A percentile compares a stretch with the other conserved stretches of the same genome.
These are phyloP conservation scores for Clinocottus analis DNA, from an alignment of 2,113 vertebrate species.

Conservation along the genomic window DNA sequence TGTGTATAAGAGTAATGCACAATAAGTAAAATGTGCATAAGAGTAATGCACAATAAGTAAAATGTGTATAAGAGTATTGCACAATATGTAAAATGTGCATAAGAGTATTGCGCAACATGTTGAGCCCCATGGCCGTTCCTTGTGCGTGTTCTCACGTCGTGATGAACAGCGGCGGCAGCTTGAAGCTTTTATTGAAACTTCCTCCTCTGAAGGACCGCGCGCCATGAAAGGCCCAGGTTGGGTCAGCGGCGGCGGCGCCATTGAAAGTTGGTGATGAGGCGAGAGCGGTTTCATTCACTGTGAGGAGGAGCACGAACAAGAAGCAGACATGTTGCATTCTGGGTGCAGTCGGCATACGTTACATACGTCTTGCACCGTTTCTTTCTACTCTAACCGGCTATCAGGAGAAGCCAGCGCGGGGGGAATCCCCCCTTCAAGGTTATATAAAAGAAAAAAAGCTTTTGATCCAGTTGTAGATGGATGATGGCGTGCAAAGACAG, in stretches of 20 bases:
- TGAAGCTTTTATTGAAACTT: conserved; percentile 21
- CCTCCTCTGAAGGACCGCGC: conserved; percentile 21
- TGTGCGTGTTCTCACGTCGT: neutral
- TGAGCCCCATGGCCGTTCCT: neutral
- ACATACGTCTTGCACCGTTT: neutral
- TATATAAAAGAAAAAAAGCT: neutral
- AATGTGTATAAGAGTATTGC: no score
- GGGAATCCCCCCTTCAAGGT: conserved; percentile 19
- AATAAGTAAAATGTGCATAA: no score
- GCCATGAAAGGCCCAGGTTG: conserved; percentile 32
- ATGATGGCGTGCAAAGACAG: neutral
- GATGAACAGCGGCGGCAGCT: neutral
- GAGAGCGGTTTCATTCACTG: conserved; percentile 27
- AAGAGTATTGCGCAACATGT: no score
- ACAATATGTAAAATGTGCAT: no score
- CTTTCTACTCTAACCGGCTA: neutral
- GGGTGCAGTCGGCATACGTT: conserved; percentile 2
- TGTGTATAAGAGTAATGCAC: no score
- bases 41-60: no score
- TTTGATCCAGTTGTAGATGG: conserved; percentile 23
- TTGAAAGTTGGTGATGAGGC: conserved; percentile 20
- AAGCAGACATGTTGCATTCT: conserved; percentile 8
- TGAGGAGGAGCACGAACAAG: conserved; percentile 29
- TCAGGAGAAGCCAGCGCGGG: conserved; percentile 19
- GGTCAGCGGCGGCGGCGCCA: conserved; percentile 16